phyloP scores from a whole-genome alignment of 2,888 invertebrate species.

The Mechanitis mazaeus region DNA sequence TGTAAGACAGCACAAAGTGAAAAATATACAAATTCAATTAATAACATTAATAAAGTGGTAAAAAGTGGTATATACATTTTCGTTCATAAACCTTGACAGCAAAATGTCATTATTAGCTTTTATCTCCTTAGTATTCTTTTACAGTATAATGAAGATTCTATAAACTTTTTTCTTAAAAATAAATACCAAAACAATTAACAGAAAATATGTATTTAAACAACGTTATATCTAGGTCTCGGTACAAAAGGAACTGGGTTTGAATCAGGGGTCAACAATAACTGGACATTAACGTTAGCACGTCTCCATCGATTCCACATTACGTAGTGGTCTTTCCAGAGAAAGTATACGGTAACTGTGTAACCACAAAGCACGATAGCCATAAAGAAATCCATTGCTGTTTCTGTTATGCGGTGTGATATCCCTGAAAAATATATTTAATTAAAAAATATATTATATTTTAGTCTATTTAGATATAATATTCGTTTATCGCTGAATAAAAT shows the following conservation, averaged over 20 bases:
- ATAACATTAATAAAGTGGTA: no score
- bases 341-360: conserved; percentile 79
- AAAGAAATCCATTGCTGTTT: conserved; percentile 78
- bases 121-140: no score
- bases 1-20: not conserved
- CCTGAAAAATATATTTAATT: conserved; percentile 40
- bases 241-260: conserved; percentile 65
- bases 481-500: conserved; percentile 14
- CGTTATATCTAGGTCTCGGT: conserved; percentile 59
- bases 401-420: conserved; percentile 77
- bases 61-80: no score
- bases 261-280: conserved; percentile 74
- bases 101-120: no score
- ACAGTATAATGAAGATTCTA: no score
- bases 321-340: conserved; percentile 80
- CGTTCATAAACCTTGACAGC: no score
- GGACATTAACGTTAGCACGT: conserved; percentile 79
- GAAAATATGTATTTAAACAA: conserved; percentile 43
- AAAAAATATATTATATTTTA: not conserved
- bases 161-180: not conserved
- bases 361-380: conserved; percentile 79
- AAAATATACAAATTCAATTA: no score
- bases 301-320: conserved; percentile 84
- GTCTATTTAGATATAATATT: not conserved
- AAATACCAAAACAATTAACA: conserved; percentile 3